Percentiles rank a stretch among this genome's conserved stretches.
These are phyloP conservation scores for Pipra filicauda DNA, from an alignment of 2,113 vertebrate species.

Conservation along the genomic window DNA sequence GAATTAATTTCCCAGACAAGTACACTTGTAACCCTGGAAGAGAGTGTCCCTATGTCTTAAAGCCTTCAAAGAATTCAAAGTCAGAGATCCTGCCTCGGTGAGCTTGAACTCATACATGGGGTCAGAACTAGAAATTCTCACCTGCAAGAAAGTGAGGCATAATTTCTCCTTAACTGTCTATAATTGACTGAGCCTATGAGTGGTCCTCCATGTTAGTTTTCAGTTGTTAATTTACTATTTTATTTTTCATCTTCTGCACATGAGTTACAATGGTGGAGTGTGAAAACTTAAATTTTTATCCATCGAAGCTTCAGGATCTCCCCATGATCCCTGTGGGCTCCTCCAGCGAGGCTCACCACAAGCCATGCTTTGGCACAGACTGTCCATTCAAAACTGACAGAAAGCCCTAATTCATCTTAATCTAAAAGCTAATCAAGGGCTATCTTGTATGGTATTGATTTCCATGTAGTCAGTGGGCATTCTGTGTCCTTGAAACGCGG, in stretches of 20 bases:
- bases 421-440: not conserved
- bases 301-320: not conserved
- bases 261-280: not conserved
- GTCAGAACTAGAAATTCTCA: not conserved
- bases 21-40: not conserved
- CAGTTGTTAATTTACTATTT: not conserved
- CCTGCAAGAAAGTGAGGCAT: accelerated
- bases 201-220: not conserved
- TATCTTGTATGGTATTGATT: not conserved
- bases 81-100: not conserved
- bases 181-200: not conserved
- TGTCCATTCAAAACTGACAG: not conserved
- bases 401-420: not conserved
- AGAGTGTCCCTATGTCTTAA: not conserved
- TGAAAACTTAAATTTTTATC: not conserved
- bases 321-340: not conserved
- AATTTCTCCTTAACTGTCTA: not conserved
- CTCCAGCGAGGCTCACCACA: not conserved
- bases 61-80: not conserved
- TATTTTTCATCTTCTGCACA: not conserved
- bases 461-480: not conserved
- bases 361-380: not conserved
- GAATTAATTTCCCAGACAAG: not conserved
- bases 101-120: not conserved
- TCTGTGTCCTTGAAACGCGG: not conserved